These are phyloP conservation scores for Lepidocyrtoides sp. DNA, from an alignment of 2,888 invertebrate species.

Conservation along the genomic window DNA sequence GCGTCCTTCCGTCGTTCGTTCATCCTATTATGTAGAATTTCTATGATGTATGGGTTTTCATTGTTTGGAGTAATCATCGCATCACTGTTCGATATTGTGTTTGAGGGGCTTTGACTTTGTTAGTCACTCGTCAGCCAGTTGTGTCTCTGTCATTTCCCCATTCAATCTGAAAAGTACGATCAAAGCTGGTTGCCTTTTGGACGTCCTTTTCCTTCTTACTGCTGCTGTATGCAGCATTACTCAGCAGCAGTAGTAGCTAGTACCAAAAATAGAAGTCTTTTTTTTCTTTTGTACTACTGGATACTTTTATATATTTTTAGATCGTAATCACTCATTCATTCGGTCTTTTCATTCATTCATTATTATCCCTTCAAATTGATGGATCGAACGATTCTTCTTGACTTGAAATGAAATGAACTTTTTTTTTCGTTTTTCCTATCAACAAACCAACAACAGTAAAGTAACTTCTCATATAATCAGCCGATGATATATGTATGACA, in stretches of 20 bases:
- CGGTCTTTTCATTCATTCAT: slow-evolving; percentile 80
- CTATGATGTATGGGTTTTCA: slow-evolving; percentile 50
- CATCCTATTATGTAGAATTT: slow-evolving; percentile 27
- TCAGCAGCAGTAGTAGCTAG: too few species aligned
- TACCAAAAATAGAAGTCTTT: background rate
- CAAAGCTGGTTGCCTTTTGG: slow-evolving; percentile 33
- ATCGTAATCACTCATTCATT: slow-evolving; percentile 82
- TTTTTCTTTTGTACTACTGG: slow-evolving; percentile 8
- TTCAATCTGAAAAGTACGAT: slow-evolving; percentile 63
- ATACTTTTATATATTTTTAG: slow-evolving; percentile 64
- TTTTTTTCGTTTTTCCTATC: slow-evolving; percentile 63
- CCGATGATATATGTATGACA: slow-evolving; percentile 15
- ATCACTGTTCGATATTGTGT: slow-evolving; percentile 59
- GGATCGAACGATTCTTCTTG: slow-evolving; percentile 82
- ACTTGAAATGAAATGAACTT: slow-evolving; percentile 83
- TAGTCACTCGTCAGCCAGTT: slow-evolving; percentile 62
- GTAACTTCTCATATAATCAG: slow-evolving; percentile 38
- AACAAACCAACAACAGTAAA: slow-evolving; percentile 44
- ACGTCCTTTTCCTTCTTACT: background rate
- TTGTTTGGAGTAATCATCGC: slow-evolving; percentile 71
- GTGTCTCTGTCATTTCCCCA: slow-evolving; percentile 68
- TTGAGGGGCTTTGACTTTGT: slow-evolving; percentile 69
- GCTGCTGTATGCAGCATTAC: background rate
- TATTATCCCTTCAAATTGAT: slow-evolving; percentile 84
- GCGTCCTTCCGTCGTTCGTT: background rate